Percentiles rank a stretch among this genome's conserved stretches.
phyloP scores from a whole-genome alignment of 1,140 invertebrate species.

The Orius laevigatus region DNA sequence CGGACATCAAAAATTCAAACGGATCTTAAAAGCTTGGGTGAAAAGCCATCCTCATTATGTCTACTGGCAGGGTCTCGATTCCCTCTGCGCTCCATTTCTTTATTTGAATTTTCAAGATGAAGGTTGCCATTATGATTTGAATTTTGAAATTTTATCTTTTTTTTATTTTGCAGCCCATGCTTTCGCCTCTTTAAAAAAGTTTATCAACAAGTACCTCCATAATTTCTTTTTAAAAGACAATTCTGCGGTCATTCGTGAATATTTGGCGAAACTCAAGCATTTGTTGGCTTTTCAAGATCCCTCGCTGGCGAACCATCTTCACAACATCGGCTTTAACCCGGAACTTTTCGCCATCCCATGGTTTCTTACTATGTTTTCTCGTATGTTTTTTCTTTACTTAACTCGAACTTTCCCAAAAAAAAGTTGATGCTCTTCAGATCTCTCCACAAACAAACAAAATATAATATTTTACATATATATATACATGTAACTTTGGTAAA shows the following conservation, averaged over 20 bases:
- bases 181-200: conserved; percentile 81
- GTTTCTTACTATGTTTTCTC: conserved; percentile 99
- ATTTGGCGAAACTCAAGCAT: conserved; percentile 91
- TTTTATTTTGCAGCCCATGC: conserved; percentile 31
- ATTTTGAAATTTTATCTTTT: neutral
- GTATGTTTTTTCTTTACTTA: conserved; percentile 50
- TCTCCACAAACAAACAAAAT: too few species aligned
- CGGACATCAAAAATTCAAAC: conserved; percentile 81
- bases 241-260: conserved; percentile 91
- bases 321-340: conserved; percentile 87
- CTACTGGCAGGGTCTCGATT: conserved; percentile 99
- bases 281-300: conserved; percentile 93
- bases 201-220: conserved; percentile 91
- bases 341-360: conserved; percentile 99
- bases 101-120: conserved; percentile 96
- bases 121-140: conserved; percentile 36
- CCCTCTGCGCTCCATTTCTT: conserved; percentile 90
- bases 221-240: conserved; percentile 99
- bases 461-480: too few species aligned
- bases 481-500: too few species aligned
- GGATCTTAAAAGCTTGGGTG: conserved; percentile 94
- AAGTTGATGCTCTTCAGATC: too few species aligned
- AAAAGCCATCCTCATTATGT: conserved; percentile 87
- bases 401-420: too few species aligned
- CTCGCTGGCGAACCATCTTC: conserved; percentile 75